Percentiles rank a stretch among this genome's conserved stretches.
Evolutionary conservation across 2,113 vertebrate species (phyloP).

Genomic region (Fulmarus glacialis): DNA sequence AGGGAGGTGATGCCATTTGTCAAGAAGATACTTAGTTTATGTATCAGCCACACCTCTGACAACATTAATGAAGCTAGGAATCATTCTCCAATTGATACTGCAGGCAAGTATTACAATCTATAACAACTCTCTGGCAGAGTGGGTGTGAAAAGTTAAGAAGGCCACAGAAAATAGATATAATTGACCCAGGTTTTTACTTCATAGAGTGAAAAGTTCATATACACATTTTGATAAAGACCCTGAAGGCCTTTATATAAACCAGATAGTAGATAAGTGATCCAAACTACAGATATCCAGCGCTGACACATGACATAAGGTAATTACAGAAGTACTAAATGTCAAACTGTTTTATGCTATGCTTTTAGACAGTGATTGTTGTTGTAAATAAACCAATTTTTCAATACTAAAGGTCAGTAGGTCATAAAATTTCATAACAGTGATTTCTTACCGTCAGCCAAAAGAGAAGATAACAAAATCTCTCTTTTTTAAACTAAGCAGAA

Average conservation of each 20-base stretch:
- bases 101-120: conserved; percentile 58
- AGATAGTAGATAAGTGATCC: conserved; percentile 54
- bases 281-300: conserved; percentile 34
- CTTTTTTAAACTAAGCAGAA: neutral
- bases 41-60: conserved; percentile 38
- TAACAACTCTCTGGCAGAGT: conserved; percentile 12
- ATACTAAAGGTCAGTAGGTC: neutral
- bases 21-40: conserved; percentile 72
- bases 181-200: conserved; percentile 50
- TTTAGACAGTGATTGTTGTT: conserved; percentile 24
- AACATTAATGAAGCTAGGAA: conserved; percentile 39
- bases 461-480: neutral
- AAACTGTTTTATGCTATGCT: neutral
- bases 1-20: conserved; percentile 76
- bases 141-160: conserved; percentile 63
- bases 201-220: conserved; percentile 77
- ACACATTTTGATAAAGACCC: conserved; percentile 43
- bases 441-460: neutral
- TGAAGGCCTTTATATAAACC: conserved; percentile 17
- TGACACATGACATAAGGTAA: conserved; percentile 41
- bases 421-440: neutral
- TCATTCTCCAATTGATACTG: conserved; percentile 19
- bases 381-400: conserved; percentile 47
- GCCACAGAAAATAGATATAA: conserved; percentile 69
- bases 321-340: conserved; percentile 51